phyloP scores from a whole-genome alignment of 1,140 invertebrate genomes.

The Tetramorium alpestre region DNA sequence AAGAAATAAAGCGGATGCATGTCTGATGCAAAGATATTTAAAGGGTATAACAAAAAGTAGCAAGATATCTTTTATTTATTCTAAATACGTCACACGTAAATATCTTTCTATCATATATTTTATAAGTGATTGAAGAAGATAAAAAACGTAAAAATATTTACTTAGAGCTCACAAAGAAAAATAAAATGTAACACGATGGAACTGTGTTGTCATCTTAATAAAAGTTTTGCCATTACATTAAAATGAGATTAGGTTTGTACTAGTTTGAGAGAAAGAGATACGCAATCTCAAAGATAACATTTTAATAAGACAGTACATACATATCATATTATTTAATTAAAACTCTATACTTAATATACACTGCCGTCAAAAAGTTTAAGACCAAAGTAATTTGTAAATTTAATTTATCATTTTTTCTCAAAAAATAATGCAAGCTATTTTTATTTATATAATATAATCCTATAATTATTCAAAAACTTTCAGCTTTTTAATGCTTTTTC shows the following conservation, averaged over 20 bases:
- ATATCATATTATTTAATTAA: slow-evolving; percentile 26
- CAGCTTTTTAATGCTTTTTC: no score
- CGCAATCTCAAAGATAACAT: slow-evolving; percentile 18
- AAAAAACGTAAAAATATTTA: not conserved
- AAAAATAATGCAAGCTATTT: no score
- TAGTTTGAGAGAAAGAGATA: not conserved
- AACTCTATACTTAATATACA: not conserved
- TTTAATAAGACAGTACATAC: not conserved
- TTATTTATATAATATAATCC: no score
- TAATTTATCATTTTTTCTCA: no score
- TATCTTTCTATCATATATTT: not conserved
- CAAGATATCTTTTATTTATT: not conserved
- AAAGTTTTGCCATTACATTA: not conserved
- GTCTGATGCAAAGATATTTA: not conserved
- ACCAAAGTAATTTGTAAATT: no score
- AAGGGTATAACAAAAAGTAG: not conserved
- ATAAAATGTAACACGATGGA: not conserved
- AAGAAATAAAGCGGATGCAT: not conserved
- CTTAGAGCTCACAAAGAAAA: not conserved
- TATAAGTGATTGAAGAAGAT: not conserved
- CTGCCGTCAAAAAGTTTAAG: no score
- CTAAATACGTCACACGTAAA: not conserved
- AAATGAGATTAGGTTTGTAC: not conserved
- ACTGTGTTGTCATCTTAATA: not conserved
- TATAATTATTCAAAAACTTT: no score